These are phyloP conservation scores for Dicyrtoma fusca DNA, from an alignment of 2,888 invertebrate genomes.

Conservation along the genomic window DNA sequence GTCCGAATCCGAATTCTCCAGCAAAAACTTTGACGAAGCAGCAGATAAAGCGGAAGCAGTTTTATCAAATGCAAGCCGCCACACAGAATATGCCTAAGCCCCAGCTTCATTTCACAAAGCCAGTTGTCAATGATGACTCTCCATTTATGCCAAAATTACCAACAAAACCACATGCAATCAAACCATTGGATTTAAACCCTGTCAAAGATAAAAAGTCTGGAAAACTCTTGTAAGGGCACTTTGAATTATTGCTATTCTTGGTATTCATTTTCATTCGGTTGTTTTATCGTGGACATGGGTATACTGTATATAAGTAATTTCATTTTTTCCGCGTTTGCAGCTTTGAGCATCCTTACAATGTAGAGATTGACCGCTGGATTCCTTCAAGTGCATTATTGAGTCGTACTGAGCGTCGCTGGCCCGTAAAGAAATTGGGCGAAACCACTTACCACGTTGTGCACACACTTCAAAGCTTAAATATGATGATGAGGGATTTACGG, in stretches of 20 bases:
- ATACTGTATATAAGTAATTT: no score
- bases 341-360: constrained; percentile 25
- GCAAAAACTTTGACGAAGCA: no score
- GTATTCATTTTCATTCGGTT: no score
- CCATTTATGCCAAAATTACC: constrained; percentile 23
- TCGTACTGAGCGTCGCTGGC: background rate
- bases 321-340: constrained; percentile 7
- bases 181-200: background rate
- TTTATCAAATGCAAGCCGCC: constrained; percentile 23
- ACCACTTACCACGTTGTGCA: background rate
- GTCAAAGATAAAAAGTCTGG: constrained; percentile 16
- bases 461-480: background rate
- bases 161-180: constrained; percentile 5
- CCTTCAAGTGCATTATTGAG: constrained; percentile 2
- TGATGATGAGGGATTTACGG: constrained; percentile 69
- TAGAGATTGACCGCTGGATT: constrained; percentile 15
- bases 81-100: constrained; percentile 26
- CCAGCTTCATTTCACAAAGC: constrained; percentile 10
- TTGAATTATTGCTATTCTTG: no score
- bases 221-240: constrained; percentile 18
- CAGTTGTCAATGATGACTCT: constrained; percentile 24
- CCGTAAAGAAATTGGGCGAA: background rate
- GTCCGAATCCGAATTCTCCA: no score
- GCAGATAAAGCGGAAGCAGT: constrained; percentile 19
- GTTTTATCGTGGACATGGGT: no score